Evolutionary conservation across 2,113 vertebrate species (phyloP).

Genomic region (Machaerirhynchus nigripectus): DNA sequence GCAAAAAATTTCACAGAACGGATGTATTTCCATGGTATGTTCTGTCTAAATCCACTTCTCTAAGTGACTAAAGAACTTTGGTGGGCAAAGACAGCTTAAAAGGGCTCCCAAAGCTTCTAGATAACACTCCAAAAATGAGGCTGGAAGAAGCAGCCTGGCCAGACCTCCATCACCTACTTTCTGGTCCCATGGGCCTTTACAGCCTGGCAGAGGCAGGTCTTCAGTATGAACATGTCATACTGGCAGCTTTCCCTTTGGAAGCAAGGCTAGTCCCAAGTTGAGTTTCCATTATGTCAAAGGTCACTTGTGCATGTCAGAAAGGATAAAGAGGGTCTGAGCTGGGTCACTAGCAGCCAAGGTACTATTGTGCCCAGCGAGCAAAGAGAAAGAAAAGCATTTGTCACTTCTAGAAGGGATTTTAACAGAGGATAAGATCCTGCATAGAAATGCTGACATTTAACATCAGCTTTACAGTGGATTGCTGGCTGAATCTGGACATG

Average conservation of each 20-base stretch:
- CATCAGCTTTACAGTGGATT: neutral
- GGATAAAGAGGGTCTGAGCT: neutral
- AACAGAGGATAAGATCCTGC: neutral
- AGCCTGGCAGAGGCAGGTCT: neutral
- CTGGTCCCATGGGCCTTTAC: neutral
- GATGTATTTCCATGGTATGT: neutral
- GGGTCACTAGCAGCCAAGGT: neutral
- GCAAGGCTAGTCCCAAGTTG: neutral
- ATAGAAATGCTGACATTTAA: neutral
- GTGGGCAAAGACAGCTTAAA: neutral
- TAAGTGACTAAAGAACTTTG: neutral
- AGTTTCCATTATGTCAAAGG: neutral
- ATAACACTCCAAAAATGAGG: neutral
- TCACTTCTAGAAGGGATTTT: neutral
- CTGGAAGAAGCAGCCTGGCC: neutral
- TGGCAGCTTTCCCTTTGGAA: neutral
- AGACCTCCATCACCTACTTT: neutral
- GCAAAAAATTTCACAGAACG: neutral
- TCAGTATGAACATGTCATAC: rapidly evolving
- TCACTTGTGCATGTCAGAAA: neutral
- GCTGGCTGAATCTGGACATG: neutral
- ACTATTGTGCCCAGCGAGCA: neutral
- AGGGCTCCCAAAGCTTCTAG: neutral
- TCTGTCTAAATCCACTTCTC: neutral
- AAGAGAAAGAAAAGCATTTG: neutral